Conservation (phyloP, 1,140 invertebrate genomes). For the Drosophila grimshawi region DNA sequence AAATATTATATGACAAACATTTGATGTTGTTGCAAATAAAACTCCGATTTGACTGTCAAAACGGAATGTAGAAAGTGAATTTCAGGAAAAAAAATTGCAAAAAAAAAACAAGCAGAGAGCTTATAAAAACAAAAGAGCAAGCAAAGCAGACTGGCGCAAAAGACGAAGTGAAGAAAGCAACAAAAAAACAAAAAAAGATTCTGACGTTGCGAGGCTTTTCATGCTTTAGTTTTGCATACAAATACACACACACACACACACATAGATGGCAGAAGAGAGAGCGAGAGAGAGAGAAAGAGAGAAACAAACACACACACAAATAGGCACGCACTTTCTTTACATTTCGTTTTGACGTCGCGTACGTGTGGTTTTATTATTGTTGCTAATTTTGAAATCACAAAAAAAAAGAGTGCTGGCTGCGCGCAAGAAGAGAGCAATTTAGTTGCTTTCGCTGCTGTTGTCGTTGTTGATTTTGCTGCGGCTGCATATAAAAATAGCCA, state of each 20-base stretch:
- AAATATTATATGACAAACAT: neutral
- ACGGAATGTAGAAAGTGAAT: constrained; percentile 45
- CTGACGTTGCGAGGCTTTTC: constrained; percentile 26
- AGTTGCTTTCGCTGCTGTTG: constrained; percentile 8
- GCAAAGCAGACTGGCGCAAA: constrained; percentile 1
- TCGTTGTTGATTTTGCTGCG: constrained; percentile 22
- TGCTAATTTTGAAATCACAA: constrained; percentile 67
- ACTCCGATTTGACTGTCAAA: constrained; percentile 1
- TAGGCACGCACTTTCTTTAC: constrained; percentile 64
- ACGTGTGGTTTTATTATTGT: constrained; percentile 66
- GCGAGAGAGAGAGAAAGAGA: neutral
- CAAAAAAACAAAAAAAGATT: constrained; percentile 23
- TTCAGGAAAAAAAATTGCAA: neutral
- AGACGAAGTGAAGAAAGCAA: constrained; percentile 31
- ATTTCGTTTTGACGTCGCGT: constrained; percentile 52
- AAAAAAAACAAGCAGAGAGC: constrained; percentile 26
- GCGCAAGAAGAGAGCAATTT: constrained; percentile 30
- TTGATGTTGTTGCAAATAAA: neutral
- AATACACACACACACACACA: constrained; percentile 19
- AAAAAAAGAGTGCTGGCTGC: constrained; percentile 46
- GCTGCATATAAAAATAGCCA: constrained; percentile 66
- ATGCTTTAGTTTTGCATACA: constrained; percentile 43
- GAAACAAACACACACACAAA: neutral
- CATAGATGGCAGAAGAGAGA: neutral
- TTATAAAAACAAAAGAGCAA: constrained; percentile 21